phyloP scores from a whole-genome alignment of 2,797 vertebrate species.

The Leuciscus waleckii region DNA sequence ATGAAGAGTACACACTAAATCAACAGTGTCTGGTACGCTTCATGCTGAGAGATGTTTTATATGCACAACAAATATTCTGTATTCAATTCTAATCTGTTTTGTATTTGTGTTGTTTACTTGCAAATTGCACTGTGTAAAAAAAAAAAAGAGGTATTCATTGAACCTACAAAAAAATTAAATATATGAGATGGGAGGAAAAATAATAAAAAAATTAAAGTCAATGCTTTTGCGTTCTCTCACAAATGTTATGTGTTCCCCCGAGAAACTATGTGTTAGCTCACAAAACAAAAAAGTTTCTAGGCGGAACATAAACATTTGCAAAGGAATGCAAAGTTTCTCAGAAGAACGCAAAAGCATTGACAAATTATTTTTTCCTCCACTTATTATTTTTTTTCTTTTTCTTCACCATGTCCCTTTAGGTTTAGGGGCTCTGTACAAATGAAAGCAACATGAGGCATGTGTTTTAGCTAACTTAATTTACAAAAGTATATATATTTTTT shows the following conservation, averaged over 20 bases:
- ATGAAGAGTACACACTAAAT: not conserved
- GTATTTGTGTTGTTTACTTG: not conserved
- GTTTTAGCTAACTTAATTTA: not conserved
- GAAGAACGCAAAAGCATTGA: no score
- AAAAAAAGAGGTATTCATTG: not conserved
- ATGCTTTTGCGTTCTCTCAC: no score
- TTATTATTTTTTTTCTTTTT: no score
- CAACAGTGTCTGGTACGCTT: not conserved
- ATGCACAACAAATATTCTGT: not conserved
- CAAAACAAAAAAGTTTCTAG: no score
- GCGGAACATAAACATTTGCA: no score
- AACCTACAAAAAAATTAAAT: not conserved
- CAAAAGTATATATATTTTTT: no score
- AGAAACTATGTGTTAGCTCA: no score
- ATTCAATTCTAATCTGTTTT: not conserved
- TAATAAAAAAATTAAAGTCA: not conserved
- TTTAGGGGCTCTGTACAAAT: not conserved
- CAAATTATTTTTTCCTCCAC: no score
- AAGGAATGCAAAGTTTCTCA: no score
- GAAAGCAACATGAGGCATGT: not conserved
- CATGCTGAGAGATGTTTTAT: not conserved
- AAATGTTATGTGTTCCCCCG: no score
- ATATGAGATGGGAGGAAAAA: no score
- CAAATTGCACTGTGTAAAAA: not conserved
- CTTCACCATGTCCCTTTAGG: no score